A percentile compares a stretch with the other conserved stretches of the same genome.
Conservation (phyloP, 2,888 invertebrate genomes). For the Volucella bombylans region DNA sequence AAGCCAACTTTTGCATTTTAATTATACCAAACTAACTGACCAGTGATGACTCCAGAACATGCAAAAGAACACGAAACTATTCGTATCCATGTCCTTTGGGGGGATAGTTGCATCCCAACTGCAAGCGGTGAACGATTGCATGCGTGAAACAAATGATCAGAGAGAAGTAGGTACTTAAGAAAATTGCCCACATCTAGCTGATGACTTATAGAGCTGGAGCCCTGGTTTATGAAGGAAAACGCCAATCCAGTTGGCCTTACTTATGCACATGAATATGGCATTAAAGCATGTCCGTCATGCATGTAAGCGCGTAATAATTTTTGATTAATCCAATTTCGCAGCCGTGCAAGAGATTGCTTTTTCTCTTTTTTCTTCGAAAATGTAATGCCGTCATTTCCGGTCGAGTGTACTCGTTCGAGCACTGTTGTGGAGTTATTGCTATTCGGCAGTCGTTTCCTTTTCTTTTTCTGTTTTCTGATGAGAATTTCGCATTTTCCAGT, state of each 20-base stretch:
- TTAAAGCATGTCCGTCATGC: constrained; percentile 43
- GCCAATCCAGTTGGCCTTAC: neutral
- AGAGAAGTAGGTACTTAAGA: constrained; percentile 31
- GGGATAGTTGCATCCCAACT: constrained; percentile 5
- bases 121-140: constrained; percentile 13
- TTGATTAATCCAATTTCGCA: constrained; percentile 65
- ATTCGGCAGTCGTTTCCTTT: constrained; percentile 27
- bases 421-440: constrained; percentile 37
- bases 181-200: constrained; percentile 41
- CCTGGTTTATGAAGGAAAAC: constrained; percentile 16
- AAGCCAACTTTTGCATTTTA: constrained; percentile 36
- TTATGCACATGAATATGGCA: constrained; percentile 45
- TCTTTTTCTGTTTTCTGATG: constrained; percentile 32
- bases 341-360: constrained; percentile 60
- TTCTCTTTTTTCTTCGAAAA: constrained; percentile 8
- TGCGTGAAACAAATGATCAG: constrained; percentile 33
- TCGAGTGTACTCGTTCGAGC: neutral
- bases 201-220: neutral
- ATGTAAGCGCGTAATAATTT: constrained; percentile 57
- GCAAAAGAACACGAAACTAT: constrained; percentile 28
- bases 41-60: constrained; percentile 48
- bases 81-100: constrained; percentile 23
- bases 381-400: constrained; percentile 52
- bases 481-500: constrained; percentile 64
- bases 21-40: constrained; percentile 17